phyloP scores from a whole-genome alignment of 2,113 vertebrate species.

The Benitochromis conjunctus region DNA sequence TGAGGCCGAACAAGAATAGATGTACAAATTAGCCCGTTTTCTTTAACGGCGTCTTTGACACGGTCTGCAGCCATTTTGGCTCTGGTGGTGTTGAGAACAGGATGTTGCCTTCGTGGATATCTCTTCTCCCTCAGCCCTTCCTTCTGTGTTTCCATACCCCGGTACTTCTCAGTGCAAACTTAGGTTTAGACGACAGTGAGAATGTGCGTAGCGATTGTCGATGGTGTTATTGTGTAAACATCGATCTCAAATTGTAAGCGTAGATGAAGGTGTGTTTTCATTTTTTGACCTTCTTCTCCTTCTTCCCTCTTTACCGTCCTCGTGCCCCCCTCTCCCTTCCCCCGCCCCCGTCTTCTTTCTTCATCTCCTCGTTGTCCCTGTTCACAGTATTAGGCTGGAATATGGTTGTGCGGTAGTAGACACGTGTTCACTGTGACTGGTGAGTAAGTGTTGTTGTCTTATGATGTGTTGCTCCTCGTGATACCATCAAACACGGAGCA shows the following conservation, averaged over 20 bases:
- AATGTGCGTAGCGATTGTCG: constrained; percentile 58
- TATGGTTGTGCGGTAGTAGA: constrained; percentile 73
- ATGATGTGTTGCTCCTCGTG: constrained; percentile 44
- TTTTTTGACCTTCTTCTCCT: constrained; percentile 27
- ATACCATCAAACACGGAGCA: constrained; percentile 48
- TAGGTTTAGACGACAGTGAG: constrained; percentile 66
- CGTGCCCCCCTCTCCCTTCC: not conserved
- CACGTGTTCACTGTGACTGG: constrained; percentile 58
- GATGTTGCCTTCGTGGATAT: constrained; percentile 14
- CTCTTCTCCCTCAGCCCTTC: constrained; percentile 2
- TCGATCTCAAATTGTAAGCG: constrained; percentile 42
- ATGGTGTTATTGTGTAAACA: constrained; percentile 59
- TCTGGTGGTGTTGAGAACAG: constrained; percentile 53
- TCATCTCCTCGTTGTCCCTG: constrained; percentile 17
- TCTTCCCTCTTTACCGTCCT: not conserved
- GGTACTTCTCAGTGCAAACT: constrained; percentile 37
- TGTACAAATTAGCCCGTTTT: constrained; percentile 26
- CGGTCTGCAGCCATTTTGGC: not conserved
- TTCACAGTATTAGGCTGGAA: constrained; percentile 70
- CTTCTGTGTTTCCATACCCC: constrained; percentile 41
- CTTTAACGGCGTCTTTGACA: not conserved
- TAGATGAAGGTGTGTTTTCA: constrained; percentile 41
- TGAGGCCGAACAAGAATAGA: constrained; percentile 32
- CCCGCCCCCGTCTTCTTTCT: not conserved
- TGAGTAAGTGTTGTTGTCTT: constrained; percentile 55